Evolutionary conservation across 2,888 invertebrate species (phyloP).

Genomic region (Xanthia togata): DNA sequence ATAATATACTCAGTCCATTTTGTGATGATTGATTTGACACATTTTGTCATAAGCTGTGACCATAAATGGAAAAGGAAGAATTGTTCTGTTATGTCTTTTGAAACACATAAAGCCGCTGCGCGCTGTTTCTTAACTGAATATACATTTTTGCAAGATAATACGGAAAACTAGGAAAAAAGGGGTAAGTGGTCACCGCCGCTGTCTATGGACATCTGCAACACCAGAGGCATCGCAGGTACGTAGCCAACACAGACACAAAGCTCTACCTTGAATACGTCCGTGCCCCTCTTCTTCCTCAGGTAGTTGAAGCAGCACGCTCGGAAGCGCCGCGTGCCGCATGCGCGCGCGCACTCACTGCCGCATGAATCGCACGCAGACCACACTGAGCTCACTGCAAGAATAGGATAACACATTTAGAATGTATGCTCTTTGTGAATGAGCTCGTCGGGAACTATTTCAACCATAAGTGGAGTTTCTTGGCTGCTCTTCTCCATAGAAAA

Average conservation of each 20-base stretch:
- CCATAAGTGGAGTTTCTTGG: too few species aligned
- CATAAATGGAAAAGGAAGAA: neutral
- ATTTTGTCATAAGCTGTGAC: neutral
- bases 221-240: neutral
- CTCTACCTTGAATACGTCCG: constrained; percentile 33
- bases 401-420: neutral
- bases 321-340: constrained; percentile 91
- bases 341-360: constrained; percentile 90
- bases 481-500: too few species aligned
- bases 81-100: neutral
- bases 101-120: neutral
- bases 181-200: neutral
- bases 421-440: neutral
- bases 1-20: neutral
- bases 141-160: neutral
- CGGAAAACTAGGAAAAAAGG: neutral
- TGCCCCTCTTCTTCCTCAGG: constrained; percentile 79
- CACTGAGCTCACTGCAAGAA: constrained; percentile 34
- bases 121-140: neutral
- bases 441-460: neutral
- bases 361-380: constrained; percentile 80
- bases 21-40: neutral
- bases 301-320: constrained; percentile 92
- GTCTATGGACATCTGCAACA: neutral
- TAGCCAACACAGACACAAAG: neutral